Conservation (phyloP, 2,113 vertebrate genomes). For the sheep (Ovis aries) region DNA sequence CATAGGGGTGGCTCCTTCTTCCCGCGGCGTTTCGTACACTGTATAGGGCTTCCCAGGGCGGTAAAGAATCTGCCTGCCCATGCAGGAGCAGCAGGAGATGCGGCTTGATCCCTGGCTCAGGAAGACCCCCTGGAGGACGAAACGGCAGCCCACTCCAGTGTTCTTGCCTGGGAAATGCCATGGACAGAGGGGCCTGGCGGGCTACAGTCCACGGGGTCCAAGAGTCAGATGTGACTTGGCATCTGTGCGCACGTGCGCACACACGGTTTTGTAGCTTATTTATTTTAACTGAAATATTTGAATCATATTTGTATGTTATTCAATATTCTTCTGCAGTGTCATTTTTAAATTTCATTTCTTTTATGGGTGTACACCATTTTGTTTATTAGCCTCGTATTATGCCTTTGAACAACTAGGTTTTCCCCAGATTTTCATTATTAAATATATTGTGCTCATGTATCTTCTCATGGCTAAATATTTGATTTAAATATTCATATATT, state of each 20-base stretch:
- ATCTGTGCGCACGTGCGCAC: accelerated
- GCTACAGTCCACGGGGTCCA: background rate
- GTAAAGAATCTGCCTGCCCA: background rate
- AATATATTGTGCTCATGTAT: background rate
- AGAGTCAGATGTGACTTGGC: background rate
- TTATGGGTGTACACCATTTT: background rate
- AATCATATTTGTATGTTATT: background rate
- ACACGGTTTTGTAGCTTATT: background rate
- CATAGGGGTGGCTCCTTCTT: too few species aligned
- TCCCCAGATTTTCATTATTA: background rate
- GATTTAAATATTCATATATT: background rate
- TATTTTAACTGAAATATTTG: background rate
- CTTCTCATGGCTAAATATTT: background rate
- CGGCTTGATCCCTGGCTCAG: background rate
- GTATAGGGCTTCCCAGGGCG: background rate
- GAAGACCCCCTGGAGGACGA: background rate
- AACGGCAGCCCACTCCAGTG: background rate
- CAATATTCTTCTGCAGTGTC: background rate
- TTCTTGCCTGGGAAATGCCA: background rate
- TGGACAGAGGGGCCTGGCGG: background rate
- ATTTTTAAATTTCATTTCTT: background rate
- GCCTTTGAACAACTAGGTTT: background rate
- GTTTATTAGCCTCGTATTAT: background rate
- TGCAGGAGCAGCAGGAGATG: background rate
- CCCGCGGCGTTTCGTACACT: too few species aligned